Evolutionary conservation across 2,797 vertebrate species (phyloP).

Genomic region (Xiphorhynchus erythropygius): DNA sequence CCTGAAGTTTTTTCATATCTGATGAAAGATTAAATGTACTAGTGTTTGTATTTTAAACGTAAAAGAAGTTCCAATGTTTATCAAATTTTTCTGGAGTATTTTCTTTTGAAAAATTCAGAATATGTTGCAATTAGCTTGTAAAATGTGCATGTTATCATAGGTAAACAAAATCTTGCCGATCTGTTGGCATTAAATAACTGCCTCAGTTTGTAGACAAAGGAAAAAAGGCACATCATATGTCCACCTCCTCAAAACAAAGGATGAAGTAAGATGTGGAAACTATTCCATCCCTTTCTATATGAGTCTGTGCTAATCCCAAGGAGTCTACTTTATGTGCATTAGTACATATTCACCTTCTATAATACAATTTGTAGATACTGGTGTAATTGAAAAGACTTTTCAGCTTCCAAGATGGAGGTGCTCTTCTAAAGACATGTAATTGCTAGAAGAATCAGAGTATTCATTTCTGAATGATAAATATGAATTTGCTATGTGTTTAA

Average conservation of each 20-base stretch:
- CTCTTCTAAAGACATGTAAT: not conserved
- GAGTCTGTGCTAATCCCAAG: not conserved
- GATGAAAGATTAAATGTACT: not conserved
- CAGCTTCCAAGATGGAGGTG: not conserved
- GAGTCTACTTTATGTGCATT: not conserved
- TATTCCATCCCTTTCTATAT: not conserved
- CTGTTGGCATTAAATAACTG: not conserved
- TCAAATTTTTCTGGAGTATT: not conserved
- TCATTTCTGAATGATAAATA: not conserved
- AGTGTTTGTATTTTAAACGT: not conserved
- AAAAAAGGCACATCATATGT: not conserved
- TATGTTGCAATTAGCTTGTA: not conserved
- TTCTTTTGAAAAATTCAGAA: not conserved
- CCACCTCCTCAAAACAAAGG: not conserved
- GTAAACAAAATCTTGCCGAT: not conserved
- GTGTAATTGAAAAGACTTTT: not conserved
- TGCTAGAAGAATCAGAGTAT: not conserved
- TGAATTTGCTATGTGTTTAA: not conserved
- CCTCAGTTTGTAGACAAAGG: not conserved
- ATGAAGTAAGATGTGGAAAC: not conserved
- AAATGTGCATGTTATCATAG: not conserved
- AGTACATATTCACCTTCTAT: not conserved
- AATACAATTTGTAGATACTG: not conserved
- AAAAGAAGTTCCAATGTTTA: not conserved
- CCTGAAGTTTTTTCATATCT: not conserved